Conservation (phyloP, 1,140 invertebrate species). For the Kradibia gibbosae region DNA sequence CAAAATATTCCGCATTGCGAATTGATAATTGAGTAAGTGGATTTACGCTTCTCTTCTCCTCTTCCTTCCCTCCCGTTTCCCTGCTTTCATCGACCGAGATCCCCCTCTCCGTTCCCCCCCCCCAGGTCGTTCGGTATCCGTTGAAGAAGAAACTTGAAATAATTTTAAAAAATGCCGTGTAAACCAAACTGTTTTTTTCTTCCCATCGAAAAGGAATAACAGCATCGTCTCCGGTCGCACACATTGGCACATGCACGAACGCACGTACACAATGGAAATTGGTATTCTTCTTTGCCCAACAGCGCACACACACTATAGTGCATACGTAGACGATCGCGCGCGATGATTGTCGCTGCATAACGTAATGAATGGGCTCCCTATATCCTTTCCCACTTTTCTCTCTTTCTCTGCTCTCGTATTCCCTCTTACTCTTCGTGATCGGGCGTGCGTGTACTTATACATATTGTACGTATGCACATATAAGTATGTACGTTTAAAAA, state of each 20-base stretch:
- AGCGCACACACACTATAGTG: constrained; percentile 10
- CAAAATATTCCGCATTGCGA: neutral
- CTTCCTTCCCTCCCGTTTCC: neutral
- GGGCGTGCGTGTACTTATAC: no score
- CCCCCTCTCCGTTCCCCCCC: neutral
- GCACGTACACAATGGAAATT: neutral
- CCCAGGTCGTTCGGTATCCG: neutral
- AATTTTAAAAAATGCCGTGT: constrained; percentile 14
- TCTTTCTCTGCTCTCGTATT: neutral
- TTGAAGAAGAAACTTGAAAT: neutral
- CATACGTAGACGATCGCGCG: constrained; percentile 36
- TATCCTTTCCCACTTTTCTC: constrained; percentile 26
- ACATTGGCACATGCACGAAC: neutral
- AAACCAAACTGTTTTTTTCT: constrained; percentile 19
- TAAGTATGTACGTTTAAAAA: neutral
- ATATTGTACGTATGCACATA: constrained; percentile 2
- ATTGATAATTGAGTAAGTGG: neutral
- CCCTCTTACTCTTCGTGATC: neutral
- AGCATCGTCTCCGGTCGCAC: neutral
- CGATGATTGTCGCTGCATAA: constrained; percentile 50
- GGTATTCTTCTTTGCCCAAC: constrained; percentile 10
- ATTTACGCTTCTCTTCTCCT: neutral
- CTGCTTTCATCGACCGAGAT: no score
- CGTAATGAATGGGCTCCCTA: constrained; percentile 49
- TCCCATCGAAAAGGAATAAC: constrained; percentile 31